These are phyloP conservation scores for Anthoscopus minutus DNA, from an alignment of 2,113 vertebrate genomes.

Conservation along the genomic window DNA sequence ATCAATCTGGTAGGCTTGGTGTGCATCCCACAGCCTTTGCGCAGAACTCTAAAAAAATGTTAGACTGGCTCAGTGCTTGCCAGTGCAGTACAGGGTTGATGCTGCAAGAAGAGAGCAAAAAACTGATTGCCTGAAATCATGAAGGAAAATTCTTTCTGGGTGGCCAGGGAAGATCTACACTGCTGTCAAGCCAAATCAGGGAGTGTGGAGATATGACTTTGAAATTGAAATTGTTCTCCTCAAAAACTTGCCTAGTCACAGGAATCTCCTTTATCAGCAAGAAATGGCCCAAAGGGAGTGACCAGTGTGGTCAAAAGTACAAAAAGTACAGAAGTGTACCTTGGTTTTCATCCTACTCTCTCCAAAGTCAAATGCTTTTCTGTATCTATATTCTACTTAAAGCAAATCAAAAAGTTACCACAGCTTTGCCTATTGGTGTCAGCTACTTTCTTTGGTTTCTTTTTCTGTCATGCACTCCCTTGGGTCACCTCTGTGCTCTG, in stretches of 20 bases:
- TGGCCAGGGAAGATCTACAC: background rate
- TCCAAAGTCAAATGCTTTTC: background rate
- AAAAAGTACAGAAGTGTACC: background rate
- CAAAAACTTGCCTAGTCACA: background rate
- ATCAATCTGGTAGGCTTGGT: background rate
- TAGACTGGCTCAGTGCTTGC: background rate
- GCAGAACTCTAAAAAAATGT: background rate
- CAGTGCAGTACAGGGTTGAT: accelerated
- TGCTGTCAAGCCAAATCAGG: background rate
- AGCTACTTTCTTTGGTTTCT: background rate
- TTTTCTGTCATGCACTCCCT: background rate
- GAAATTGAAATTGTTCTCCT: background rate
- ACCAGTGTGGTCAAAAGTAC: background rate
- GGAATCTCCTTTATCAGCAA: background rate
- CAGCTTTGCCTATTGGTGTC: background rate
- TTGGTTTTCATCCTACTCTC: background rate
- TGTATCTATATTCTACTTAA: background rate
- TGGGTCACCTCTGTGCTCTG: background rate
- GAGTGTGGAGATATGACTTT: background rate
- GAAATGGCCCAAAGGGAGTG: background rate
- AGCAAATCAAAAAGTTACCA: background rate
- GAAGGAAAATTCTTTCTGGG: background rate
- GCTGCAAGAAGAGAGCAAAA: background rate
- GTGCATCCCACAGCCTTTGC: background rate
- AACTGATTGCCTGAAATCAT: background rate